Conservation (phyloP, 2,797 vertebrate genomes). For the Oceanodroma leucorhoa region DNA sequence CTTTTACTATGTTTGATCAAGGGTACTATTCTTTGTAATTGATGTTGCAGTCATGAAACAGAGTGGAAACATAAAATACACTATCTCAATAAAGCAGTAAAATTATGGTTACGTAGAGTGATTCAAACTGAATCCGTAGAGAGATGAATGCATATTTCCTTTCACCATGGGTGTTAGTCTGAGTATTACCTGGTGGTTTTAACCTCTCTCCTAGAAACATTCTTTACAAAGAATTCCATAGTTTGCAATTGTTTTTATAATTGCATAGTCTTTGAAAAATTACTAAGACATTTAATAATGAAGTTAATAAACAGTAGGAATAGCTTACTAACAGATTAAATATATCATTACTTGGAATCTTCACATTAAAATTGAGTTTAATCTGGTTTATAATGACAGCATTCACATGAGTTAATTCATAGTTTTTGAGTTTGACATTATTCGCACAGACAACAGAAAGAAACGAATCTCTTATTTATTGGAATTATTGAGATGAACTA, state of each 20-base stretch:
- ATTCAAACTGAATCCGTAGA: conserved; percentile 2
- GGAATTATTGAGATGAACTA: neutral
- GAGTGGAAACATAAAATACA: conserved; percentile 39
- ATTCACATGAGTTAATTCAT: neutral
- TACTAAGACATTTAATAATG: neutral
- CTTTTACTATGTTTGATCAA: conserved; percentile 29
- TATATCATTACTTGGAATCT: neutral
- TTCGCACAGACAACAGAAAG: neutral
- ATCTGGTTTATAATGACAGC: neutral
- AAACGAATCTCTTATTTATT: neutral
- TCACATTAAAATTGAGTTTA: neutral
- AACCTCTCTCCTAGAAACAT: neutral
- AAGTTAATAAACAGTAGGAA: neutral
- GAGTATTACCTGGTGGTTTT: neutral
- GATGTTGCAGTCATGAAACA: conserved; percentile 5
- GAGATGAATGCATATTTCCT: neutral
- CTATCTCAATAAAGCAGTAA: conserved; percentile 52
- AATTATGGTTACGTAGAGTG: neutral
- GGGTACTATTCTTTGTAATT: neutral
- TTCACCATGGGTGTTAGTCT: neutral
- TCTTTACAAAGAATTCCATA: neutral
- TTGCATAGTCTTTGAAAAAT: neutral
- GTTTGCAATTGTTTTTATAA: neutral
- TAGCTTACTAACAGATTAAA: neutral
- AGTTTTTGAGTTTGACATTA: neutral